phyloP scores from a whole-genome alignment of 2,113 vertebrate species.

The Alligator mississippiensis region DNA sequence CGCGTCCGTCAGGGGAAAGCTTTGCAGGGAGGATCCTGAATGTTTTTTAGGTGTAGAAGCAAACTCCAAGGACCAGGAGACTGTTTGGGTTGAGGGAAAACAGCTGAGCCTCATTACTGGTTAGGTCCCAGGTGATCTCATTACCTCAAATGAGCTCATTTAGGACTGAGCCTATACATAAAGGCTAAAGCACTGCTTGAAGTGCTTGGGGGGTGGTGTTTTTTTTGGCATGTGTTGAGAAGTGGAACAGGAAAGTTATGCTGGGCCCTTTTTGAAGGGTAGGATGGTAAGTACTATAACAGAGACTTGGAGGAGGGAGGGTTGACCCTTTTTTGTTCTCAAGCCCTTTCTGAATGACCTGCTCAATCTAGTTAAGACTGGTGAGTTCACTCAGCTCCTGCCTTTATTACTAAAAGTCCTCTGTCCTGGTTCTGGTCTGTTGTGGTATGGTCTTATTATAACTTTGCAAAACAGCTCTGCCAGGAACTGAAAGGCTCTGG shows the following conservation, averaged over 20 bases:
- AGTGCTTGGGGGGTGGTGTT: rapidly evolving
- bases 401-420: not conserved
- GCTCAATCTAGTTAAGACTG: not conserved
- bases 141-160: not conserved
- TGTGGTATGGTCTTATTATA: not conserved
- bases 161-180: rapidly evolving
- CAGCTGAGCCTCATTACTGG: not conserved
- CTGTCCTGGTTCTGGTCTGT: too few species aligned
- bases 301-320: too few species aligned
- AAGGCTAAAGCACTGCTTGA: not conserved
- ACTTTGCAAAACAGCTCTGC: not conserved
- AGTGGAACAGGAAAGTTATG: rapidly evolving
- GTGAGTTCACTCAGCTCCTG: not conserved
- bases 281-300: too few species aligned
- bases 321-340: not conserved
- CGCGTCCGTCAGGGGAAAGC: too few species aligned
- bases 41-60: not conserved
- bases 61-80: rapidly evolving
- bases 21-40: too few species aligned
- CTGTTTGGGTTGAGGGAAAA: rapidly evolving
- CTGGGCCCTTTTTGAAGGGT: too few species aligned
- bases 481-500: not conserved
- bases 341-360: not conserved
- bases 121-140: not conserved
- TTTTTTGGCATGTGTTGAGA: rapidly evolving